A percentile compares a stretch with the other conserved stretches of the same genome.
Conservation (phyloP, 2,888 invertebrate genomes). For the Drosophila ustulata region DNA sequence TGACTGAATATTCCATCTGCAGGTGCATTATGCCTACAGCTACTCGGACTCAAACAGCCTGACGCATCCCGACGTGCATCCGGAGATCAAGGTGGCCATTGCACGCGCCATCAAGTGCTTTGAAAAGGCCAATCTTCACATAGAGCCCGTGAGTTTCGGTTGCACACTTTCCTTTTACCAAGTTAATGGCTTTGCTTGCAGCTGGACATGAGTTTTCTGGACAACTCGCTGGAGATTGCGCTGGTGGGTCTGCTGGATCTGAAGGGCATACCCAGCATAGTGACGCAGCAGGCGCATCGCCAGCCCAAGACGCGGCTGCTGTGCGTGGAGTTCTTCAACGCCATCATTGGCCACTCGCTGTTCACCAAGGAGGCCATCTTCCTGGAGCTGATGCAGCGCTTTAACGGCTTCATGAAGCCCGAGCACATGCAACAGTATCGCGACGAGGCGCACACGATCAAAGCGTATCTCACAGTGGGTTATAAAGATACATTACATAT, state of each 20-base stretch:
- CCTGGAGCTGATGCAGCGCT: conserved; percentile 70
- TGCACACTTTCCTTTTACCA: too few species aligned
- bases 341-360: conserved; percentile 74
- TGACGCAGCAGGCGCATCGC: conserved; percentile 65
- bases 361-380: conserved; percentile 80
- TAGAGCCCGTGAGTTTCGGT: conserved; percentile 56
- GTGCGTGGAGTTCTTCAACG: conserved; percentile 67
- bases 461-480: conserved; percentile 66
- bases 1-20: neutral
- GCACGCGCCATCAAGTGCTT: conserved; percentile 77
- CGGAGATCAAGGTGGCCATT: conserved; percentile 77
- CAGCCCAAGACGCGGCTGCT: conserved; percentile 57
- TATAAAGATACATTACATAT: neutral
- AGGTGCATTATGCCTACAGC: conserved; percentile 78
- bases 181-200: conserved; percentile 10
- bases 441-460: conserved; percentile 61
- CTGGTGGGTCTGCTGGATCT: conserved; percentile 64
- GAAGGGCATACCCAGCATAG: conserved; percentile 75
- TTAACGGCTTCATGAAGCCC: conserved; percentile 64
- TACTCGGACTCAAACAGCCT: conserved; percentile 65
- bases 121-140: conserved; percentile 67
- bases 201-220: conserved; percentile 61
- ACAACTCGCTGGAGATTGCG: conserved; percentile 58
- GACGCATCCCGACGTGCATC: conserved; percentile 67
- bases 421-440: conserved; percentile 60